Evolutionary conservation across 1,140 invertebrate species (phyloP), one percentile per base, ranked within the genome.

Genomic region (Papilio glaucus): DNA sequence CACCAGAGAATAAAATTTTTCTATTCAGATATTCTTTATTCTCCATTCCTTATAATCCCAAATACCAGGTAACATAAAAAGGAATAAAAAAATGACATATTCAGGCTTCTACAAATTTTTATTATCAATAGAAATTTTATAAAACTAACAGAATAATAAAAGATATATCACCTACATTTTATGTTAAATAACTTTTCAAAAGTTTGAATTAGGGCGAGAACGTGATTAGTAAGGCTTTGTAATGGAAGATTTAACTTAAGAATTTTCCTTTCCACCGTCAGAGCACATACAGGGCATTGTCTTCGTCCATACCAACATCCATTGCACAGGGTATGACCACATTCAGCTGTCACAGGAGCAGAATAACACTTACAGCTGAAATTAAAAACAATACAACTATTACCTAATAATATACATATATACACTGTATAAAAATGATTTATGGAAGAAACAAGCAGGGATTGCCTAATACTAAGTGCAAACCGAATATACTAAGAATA

Each of bases 341-440:
- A 92, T 24, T 67, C 21, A 10, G 90, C 85, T 70, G 86, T 90
- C 29, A 84, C 81, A 29, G 88, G 86, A 65, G 80, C 82, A 71
- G 80, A 75, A 72, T 85, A 92, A 73, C 81, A 85, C 73, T 85
- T 88, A 75, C 87, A 89, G 74, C 90, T 92, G 74, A 61, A 89
- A 85, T n/a, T 18, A 45, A 72, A 72, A 15, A 26, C 63, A 24
- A 10, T 24, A 53, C 9, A 24, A 53, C 9, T 21, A 15, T 49
- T 10, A 65, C 33, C 15, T 5, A 42, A 13, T 38, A 62, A 65
- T 71, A 74, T 29, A 18, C 67, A 78, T 41, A 63, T 63, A 15
- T n/a, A 73, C 41, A 13, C 13, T n/a, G 73, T 15, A 49, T 4
- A 69, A 4, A 62, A 26, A 53, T 53, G 18, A 21, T 49, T 18